These are phyloP conservation scores for Temnothorax longispinosus DNA, from an alignment of 1,140 invertebrate species.

Conservation along the genomic window DNA sequence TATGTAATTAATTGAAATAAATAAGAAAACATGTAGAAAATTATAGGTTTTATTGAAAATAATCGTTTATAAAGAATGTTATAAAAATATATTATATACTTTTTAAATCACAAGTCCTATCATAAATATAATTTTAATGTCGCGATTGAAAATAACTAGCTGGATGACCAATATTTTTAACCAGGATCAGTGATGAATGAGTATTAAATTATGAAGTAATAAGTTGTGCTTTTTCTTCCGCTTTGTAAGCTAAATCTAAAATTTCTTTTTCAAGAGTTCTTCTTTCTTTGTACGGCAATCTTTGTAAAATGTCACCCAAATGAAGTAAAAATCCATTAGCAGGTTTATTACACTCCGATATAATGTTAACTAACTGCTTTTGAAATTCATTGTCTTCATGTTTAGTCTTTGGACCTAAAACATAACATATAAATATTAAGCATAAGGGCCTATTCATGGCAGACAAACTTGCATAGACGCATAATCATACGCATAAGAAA, in stretches of 20 bases:
- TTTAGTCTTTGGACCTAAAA: neutral
- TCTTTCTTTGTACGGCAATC: neutral
- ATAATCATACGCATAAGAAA: no score
- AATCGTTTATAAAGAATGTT: no score
- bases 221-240: neutral
- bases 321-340: neutral
- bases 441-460: neutral
- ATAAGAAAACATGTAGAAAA: no score
- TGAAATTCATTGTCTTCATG: neutral
- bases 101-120: no score
- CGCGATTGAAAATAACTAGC: no score
- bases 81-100: no score
- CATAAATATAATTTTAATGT: no score
- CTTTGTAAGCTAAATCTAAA: slow-evolving; percentile 1
- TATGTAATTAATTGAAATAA: no score
- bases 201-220: no score
- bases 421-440: neutral
- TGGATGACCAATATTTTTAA: no score
- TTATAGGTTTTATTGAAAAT: no score
- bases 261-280: neutral
- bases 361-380: neutral
- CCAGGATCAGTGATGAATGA: no score
- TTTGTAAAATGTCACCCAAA: slow-evolving; percentile 1
- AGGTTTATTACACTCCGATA: neutral
- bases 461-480: neutral